phyloP scores from a whole-genome alignment of 92 coral and sea anemone species.

The Porites rus region DNA sequence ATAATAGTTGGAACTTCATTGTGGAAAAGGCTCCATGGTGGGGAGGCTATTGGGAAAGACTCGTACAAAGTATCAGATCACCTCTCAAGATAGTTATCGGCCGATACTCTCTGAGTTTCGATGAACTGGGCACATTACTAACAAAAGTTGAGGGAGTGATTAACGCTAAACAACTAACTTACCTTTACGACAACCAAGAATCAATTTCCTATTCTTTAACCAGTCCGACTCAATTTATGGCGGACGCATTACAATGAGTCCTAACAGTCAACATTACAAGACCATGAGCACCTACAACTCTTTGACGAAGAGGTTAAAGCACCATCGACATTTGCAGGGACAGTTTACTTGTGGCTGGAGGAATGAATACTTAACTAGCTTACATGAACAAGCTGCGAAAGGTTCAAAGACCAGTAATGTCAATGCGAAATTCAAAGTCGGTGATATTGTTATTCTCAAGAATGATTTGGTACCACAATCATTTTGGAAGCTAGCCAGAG shows the following conservation, averaged over 20 bases:
- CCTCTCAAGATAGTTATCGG: constrained; percentile 31
- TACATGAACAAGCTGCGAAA: constrained; percentile 24
- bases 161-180: constrained; percentile 49
- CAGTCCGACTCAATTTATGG: constrained; percentile 42
- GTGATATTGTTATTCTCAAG: constrained; percentile 43
- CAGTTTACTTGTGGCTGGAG: constrained; percentile 53
- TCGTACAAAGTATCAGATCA: constrained; percentile 24
- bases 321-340: constrained; percentile 36
- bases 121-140: constrained; percentile 39
- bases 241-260: constrained; percentile 31
- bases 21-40: constrained; percentile 59
- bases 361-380: constrained; percentile 40
- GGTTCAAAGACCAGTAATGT: constrained; percentile 4
- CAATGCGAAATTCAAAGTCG: constrained; percentile 45
- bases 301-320: constrained; percentile 45
- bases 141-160: constrained; percentile 32
- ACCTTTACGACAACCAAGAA: constrained; percentile 39
- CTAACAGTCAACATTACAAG: constrained; percentile 45
- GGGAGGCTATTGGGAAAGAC: constrained; percentile 48
- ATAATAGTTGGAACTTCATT: constrained; percentile 42
- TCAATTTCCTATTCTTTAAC: constrained; percentile 48
- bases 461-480: constrained; percentile 14
- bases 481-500: constrained; percentile 20
- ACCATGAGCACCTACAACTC: constrained; percentile 46
- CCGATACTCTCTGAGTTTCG: constrained; percentile 16